Evolutionary conservation across 2,113 vertebrate genomes (phyloP).

Genomic region (Atlantisia rogersi): DNA sequence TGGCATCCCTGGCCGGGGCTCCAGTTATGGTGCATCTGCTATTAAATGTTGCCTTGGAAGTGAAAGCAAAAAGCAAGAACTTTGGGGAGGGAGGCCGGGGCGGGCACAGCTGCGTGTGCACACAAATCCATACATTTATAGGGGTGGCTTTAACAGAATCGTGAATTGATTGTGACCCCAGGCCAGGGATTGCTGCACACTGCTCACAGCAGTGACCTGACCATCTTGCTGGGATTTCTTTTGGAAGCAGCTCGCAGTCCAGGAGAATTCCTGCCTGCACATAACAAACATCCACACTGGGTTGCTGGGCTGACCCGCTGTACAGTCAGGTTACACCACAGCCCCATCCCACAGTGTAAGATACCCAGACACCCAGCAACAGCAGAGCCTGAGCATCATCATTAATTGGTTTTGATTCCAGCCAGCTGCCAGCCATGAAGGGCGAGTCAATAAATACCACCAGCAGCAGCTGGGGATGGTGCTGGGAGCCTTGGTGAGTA

Average conservation of each 20-base stretch:
- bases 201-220: neutral
- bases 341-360: too few relatives aligned
- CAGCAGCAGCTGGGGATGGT: neutral
- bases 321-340: too few relatives aligned
- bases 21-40: neutral
- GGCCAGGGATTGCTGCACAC: neutral
- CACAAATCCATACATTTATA: too few relatives aligned
- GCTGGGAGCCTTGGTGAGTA: rapidly evolving
- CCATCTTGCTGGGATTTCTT: neutral
- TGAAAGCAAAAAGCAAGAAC: neutral
- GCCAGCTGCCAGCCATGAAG: neutral
- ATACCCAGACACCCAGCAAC: too few relatives aligned
- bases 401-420: neutral
- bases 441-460: neutral
- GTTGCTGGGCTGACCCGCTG: neutral
- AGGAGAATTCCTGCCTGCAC: neutral
- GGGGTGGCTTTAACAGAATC: neutral
- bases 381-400: neutral
- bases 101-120: rapidly evolving
- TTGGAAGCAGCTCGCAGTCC: neutral
- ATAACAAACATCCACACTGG: neutral
- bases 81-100: neutral
- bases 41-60: neutral
- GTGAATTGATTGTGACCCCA: neutral
- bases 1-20: neutral